These are phyloP conservation scores for Pantherophis alleghaniensis DNA, from an alignment of 2,797 vertebrate species.

Conservation along the genomic window DNA sequence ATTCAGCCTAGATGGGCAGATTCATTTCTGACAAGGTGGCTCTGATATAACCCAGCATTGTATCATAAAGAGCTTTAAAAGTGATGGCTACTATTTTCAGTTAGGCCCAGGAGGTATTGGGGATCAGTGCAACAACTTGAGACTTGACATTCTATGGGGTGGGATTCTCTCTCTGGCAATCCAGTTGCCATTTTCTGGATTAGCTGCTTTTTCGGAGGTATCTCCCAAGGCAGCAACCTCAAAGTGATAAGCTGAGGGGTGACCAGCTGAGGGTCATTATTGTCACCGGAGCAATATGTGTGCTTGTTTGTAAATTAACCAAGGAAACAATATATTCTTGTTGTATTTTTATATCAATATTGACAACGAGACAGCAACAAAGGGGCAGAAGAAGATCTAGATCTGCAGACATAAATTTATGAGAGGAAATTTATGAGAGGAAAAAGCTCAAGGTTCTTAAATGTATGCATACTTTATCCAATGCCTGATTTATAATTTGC, in stretches of 20 bases:
- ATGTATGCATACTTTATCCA: background rate
- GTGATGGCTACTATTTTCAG: background rate
- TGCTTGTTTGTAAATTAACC: rapidly evolving
- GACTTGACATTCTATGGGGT: background rate
- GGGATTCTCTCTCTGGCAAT: background rate
- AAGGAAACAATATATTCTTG: background rate
- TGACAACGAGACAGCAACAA: background rate
- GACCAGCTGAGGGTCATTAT: background rate
- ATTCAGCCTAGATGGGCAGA: background rate
- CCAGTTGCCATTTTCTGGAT: background rate
- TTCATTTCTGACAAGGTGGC: background rate
- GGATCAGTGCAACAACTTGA: background rate
- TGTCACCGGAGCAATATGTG: rapidly evolving
- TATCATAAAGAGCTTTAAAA: background rate
- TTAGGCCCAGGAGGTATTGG: background rate
- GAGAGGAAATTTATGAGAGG: background rate
- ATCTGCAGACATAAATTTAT: background rate
- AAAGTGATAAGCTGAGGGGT: background rate
- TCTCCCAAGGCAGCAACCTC: background rate
- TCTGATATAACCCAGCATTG: background rate
- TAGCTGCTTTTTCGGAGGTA: background rate
- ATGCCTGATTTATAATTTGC: background rate
- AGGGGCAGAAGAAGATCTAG: background rate
- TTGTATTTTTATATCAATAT: background rate
- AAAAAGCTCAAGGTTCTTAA: background rate